phyloP scores from a whole-genome alignment of 1,140 invertebrate genomes.

The Chironomus striatipennis region DNA sequence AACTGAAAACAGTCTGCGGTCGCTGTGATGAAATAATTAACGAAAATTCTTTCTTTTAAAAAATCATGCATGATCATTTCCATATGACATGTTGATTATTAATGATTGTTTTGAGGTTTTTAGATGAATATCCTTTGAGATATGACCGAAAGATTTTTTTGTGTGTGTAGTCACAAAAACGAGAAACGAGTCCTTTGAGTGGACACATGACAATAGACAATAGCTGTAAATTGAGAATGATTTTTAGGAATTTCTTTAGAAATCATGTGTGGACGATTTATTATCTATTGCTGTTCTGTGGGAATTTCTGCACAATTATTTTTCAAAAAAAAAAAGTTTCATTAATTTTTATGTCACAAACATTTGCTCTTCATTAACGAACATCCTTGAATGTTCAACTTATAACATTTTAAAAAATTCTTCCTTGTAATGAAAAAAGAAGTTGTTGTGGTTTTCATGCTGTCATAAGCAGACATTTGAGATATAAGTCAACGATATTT shows the following conservation, averaged over 20 bases:
- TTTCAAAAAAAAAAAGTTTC: no score
- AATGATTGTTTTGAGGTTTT: background rate
- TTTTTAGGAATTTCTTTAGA: background rate
- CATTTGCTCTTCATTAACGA: no score
- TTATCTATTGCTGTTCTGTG: no score
- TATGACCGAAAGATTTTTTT: background rate
- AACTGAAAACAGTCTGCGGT: background rate
- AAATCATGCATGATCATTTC: background rate
- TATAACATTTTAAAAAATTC: no score
- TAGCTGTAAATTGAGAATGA: constrained; percentile 10
- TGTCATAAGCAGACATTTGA: no score
- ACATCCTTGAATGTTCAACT: no score
- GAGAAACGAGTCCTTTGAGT: constrained; percentile 22
- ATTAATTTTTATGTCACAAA: no score
- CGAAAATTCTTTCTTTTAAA: background rate
- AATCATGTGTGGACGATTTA: no score
- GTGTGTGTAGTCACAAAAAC: constrained; percentile 19
- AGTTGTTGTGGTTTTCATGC: no score
- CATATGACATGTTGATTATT: background rate
- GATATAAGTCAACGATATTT: no score
- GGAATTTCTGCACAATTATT: no score
- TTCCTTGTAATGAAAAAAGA: no score
- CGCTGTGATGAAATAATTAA: constrained; percentile 8
- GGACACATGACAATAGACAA: background rate
- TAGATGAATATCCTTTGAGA: background rate